Conservation (phyloP, 1,140 invertebrate species). For the Drosophila truncata region DNA sequence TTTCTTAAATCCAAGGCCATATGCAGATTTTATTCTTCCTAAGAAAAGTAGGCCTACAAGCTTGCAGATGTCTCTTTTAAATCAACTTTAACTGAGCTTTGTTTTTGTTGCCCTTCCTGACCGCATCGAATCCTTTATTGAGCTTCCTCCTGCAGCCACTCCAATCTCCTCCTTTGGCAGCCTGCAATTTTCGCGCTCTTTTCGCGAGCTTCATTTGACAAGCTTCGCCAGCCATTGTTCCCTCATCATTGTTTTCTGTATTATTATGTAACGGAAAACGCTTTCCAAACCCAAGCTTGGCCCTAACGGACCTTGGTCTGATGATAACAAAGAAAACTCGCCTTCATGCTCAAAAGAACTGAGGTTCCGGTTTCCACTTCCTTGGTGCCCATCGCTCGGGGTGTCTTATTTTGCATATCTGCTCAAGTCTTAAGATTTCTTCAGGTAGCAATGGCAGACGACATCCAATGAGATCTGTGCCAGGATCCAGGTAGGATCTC, state of each 20-base stretch:
- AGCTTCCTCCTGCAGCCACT: constrained; percentile 5
- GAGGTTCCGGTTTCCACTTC: constrained; percentile 49
- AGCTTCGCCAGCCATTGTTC: constrained; percentile 36
- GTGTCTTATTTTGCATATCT: constrained; percentile 37
- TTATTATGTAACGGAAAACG: constrained; percentile 44
- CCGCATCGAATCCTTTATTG: constrained; percentile 12
- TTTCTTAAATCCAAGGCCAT: background rate
- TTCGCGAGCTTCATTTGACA: constrained; percentile 31
- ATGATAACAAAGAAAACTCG: constrained; percentile 43
- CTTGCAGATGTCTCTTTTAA: constrained; percentile 3
- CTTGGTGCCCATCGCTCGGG: constrained; percentile 49
- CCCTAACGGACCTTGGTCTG: constrained; percentile 42
- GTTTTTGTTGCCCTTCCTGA: constrained; percentile 10
- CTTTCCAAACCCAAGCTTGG: constrained; percentile 13
- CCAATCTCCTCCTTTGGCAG: constrained; percentile 14
- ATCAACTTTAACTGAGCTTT: background rate
- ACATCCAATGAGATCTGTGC: constrained; percentile 60
- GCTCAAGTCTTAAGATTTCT: constrained; percentile 10
- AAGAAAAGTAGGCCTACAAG: background rate
- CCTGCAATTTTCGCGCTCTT: constrained; percentile 63
- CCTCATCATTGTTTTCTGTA: constrained; percentile 16
- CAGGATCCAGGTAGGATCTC: constrained; percentile 60
- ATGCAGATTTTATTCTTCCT: background rate
- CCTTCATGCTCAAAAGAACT: constrained; percentile 15
- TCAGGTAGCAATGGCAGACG: constrained; percentile 61